These are phyloP conservation scores for Panurus biarmicus DNA, from an alignment of 2,113 vertebrate species.

Conservation along the genomic window DNA sequence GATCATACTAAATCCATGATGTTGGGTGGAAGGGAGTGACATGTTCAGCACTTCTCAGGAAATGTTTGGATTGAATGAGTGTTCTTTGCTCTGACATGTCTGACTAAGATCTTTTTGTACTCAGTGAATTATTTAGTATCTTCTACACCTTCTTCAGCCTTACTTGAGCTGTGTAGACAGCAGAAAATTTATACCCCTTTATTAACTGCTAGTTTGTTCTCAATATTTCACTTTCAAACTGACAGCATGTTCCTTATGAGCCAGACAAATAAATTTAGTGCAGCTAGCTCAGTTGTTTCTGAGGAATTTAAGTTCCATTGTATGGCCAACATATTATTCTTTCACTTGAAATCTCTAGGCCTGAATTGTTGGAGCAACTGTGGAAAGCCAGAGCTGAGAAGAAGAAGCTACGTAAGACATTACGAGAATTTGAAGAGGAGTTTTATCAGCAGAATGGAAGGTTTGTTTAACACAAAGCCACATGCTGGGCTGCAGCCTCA, in stretches of 20 bases:
- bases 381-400: conserved; percentile 97
- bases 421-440: conserved; percentile 91
- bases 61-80: background rate
- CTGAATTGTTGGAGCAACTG: conserved; percentile 95
- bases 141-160: background rate
- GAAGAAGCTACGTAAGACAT: conserved; percentile 91
- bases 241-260: background rate
- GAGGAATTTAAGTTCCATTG: background rate
- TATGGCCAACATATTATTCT: background rate
- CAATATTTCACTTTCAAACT: background rate
- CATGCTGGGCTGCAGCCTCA: background rate
- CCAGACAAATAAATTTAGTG: background rate
- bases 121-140: background rate
- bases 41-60: background rate
- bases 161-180: background rate
- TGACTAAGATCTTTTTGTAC: background rate
- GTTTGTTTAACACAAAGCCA: conserved; percentile 62
- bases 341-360: conserved; percentile 73
- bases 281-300: background rate
- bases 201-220: background rate
- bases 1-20: background rate
- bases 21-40: background rate
- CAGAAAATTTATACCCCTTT: background rate
- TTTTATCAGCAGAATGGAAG: conserved; percentile 97
- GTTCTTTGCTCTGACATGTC: background rate